Percentiles rank a stretch among this genome's conserved stretches.
phyloP scores from a whole-genome alignment of 1,140 invertebrate species.

The Chironomus tepperi region DNA sequence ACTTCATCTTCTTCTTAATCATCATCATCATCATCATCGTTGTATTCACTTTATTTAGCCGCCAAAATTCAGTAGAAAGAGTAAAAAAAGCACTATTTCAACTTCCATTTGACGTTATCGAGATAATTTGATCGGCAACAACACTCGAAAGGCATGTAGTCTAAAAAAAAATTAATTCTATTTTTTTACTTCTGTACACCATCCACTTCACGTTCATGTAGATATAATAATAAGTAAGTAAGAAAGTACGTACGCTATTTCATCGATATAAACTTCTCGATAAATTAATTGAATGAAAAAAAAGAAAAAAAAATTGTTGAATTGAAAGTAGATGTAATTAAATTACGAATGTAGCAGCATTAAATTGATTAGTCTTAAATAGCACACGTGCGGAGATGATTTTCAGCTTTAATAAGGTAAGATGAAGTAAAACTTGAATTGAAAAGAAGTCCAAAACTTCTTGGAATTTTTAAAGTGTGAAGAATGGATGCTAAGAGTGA shows the following conservation, averaged over 20 bases:
- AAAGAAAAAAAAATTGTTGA: too few relatives aligned
- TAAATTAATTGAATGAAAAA: background rate
- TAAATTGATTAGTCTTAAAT: conserved; percentile 10
- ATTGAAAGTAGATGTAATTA: conserved; percentile 2
- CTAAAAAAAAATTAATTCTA: too few relatives aligned
- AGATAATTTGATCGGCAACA: conserved; percentile 2
- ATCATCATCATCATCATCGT: too few relatives aligned
- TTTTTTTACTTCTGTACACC: too few relatives aligned
- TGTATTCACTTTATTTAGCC: background rate
- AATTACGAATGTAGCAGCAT: background rate
- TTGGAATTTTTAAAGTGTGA: conserved; percentile 4
- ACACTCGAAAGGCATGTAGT: conserved; percentile 4
- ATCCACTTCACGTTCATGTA: too few relatives aligned
- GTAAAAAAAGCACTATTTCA: background rate
- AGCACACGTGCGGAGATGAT: conserved; percentile 2
- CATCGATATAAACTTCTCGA: background rate
- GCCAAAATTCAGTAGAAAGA: conserved; percentile 7
- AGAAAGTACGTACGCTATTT: conserved; percentile 1
- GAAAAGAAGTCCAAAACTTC: background rate
- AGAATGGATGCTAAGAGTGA: background rate
- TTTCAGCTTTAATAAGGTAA: background rate
- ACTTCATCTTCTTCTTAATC: too few relatives aligned
- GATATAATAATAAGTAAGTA: background rate
- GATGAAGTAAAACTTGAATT: background rate
- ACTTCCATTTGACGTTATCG: conserved; percentile 12